phyloP scores from a whole-genome alignment of 2,888 invertebrate species.

The Hermaeophaga mercurialis region DNA sequence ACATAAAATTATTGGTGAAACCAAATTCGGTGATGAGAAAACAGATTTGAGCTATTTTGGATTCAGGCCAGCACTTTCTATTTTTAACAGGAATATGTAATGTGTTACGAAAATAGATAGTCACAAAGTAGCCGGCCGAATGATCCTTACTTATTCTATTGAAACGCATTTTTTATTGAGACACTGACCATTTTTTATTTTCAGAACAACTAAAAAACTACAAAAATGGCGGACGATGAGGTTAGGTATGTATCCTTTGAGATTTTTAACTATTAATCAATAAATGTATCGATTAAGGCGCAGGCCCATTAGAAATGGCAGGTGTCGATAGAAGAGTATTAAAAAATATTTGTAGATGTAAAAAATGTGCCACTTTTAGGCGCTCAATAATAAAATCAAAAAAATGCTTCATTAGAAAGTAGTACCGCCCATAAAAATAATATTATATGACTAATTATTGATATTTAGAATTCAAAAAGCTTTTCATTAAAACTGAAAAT shows the following conservation, averaged over 20 bases:
- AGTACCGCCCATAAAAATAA: too few species aligned
- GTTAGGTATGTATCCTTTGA: constrained; percentile 76
- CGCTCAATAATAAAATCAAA: too few species aligned
- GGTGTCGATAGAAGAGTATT: too few species aligned
- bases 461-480: too few species aligned
- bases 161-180: constrained; percentile 17
- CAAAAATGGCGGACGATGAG: constrained; percentile 93
- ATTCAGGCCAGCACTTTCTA: constrained; percentile 22
- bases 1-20: constrained; percentile 16
- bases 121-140: background rate
- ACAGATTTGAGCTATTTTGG: constrained; percentile 26
- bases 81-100: constrained; percentile 12
- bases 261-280: background rate
- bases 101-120: constrained; percentile 10
- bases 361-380: too few species aligned
- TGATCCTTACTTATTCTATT: background rate
- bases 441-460: too few species aligned
- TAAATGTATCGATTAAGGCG: background rate
- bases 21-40: constrained; percentile 43
- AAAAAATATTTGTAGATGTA: too few species aligned
- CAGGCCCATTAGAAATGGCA: too few species aligned
- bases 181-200: constrained; percentile 41
- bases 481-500: too few species aligned
- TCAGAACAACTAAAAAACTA: constrained; percentile 65
- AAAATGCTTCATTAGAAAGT: too few species aligned